Conservation (phyloP, 2,888 invertebrate species). For the Tenthredo distinguenda region DNA sequence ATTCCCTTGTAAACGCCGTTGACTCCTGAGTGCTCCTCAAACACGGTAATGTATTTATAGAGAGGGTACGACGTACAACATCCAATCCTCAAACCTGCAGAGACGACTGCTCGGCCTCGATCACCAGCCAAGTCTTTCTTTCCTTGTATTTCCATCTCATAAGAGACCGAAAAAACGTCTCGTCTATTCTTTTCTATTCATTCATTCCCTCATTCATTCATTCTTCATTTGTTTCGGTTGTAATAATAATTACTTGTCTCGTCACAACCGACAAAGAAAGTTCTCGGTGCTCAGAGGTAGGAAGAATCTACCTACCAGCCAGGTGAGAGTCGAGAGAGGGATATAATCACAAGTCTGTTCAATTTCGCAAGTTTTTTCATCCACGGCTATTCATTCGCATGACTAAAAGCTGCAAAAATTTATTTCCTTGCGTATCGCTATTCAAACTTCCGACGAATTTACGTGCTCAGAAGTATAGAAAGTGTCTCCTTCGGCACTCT, state of each 20-base stretch:
- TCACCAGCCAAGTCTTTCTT: background rate
- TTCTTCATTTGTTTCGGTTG: background rate
- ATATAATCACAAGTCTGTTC: background rate
- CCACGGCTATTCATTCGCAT: background rate
- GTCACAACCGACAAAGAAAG: background rate
- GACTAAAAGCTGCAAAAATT: background rate
- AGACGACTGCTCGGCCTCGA: background rate
- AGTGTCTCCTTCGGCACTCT: no score
- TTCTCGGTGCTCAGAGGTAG: background rate
- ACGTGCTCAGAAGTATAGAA: no score
- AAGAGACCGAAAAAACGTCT: background rate
- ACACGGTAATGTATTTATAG: slow-evolving; percentile 77
- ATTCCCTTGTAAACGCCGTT: slow-evolving; percentile 70
- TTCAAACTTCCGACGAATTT: no score
- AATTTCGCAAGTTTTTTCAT: background rate
- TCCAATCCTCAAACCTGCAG: background rate
- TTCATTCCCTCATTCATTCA: background rate
- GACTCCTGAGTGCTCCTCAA: slow-evolving; percentile 75
- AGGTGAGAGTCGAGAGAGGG: background rate
- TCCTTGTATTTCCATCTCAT: background rate
- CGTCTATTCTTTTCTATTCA: background rate
- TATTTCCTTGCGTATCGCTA: no score
- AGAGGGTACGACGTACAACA: slow-evolving; percentile 61
- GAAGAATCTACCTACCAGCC: background rate
- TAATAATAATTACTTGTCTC: slow-evolving; percentile 12